Conservation (phyloP, 2,888 invertebrate genomes). For the Drosophila buzzatii region DNA sequence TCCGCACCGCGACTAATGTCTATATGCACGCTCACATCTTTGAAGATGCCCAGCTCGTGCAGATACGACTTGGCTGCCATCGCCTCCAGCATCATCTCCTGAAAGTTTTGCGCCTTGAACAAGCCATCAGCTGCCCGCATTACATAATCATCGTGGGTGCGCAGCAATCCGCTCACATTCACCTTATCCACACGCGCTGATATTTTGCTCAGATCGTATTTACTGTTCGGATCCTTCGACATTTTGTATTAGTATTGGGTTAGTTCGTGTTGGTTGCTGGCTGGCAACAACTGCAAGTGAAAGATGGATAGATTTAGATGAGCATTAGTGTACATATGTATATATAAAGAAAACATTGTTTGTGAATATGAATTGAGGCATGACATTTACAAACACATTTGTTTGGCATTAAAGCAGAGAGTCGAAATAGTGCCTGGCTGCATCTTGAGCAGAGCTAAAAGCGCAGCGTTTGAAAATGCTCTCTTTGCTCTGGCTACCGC, state of each 20-base stretch:
- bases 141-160: slow-evolving; percentile 96
- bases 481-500: too few relatives aligned
- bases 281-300: slow-evolving; percentile 41
- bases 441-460: not conserved
- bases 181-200: slow-evolving; percentile 93
- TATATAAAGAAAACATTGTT: not conserved
- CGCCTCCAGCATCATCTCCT: slow-evolving; percentile 91
- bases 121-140: slow-evolving; percentile 92
- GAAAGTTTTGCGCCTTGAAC: slow-evolving; percentile 93
- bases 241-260: slow-evolving; percentile 32
- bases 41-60: slow-evolving; percentile 95
- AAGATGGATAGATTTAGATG: slow-evolving; percentile 1
- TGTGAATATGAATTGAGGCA: not conserved
- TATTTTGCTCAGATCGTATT: slow-evolving; percentile 67
- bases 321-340: not conserved
- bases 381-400: not conserved
- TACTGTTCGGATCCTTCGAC: slow-evolving; percentile 57
- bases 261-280: slow-evolving; percentile 18
- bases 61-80: slow-evolving; percentile 91
- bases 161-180: slow-evolving; percentile 92
- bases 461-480: too few relatives aligned
- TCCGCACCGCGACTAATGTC: slow-evolving; percentile 93
- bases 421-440: not conserved
- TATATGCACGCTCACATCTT: slow-evolving; percentile 93
- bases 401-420: not conserved